These are phyloP conservation scores for Notamacropus eugenii DNA, from an alignment of 2,797 vertebrate species.

Conservation along the genomic window DNA sequence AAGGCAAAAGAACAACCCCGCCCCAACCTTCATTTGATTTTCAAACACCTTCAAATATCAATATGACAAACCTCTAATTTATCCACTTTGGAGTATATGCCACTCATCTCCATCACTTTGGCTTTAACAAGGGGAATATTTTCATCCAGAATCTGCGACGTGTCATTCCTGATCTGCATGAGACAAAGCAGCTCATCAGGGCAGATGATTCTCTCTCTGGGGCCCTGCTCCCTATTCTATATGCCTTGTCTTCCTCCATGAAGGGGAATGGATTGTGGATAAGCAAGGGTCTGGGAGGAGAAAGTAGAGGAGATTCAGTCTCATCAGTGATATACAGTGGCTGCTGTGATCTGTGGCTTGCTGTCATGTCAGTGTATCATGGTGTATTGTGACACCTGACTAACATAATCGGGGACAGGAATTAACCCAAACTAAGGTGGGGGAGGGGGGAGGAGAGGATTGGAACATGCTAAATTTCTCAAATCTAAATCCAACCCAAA, in stretches of 20 bases:
- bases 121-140: constrained; percentile 74
- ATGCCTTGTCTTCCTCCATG: background rate
- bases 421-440: background rate
- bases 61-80: constrained; percentile 79
- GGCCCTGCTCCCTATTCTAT: background rate
- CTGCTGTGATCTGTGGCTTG: background rate
- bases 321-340: background rate
- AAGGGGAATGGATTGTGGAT: background rate
- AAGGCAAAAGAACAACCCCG: rapidly evolving
- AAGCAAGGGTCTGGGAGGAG: background rate
- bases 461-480: background rate
- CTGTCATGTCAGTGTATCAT: background rate
- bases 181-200: background rate
- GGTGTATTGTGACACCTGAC: background rate
- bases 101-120: constrained; percentile 77
- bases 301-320: background rate
- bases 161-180: constrained; percentile 80
- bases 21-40: background rate
- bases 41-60: background rate
- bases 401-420: background rate
- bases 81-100: constrained; percentile 77
- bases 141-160: constrained; percentile 77
- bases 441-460: background rate
- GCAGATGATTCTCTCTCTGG: background rate
- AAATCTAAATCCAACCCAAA: background rate